Percentiles rank a stretch among this genome's conserved stretches.
Conservation (phyloP, 1,140 invertebrate species). For the Camponotus vicinus region DNA sequence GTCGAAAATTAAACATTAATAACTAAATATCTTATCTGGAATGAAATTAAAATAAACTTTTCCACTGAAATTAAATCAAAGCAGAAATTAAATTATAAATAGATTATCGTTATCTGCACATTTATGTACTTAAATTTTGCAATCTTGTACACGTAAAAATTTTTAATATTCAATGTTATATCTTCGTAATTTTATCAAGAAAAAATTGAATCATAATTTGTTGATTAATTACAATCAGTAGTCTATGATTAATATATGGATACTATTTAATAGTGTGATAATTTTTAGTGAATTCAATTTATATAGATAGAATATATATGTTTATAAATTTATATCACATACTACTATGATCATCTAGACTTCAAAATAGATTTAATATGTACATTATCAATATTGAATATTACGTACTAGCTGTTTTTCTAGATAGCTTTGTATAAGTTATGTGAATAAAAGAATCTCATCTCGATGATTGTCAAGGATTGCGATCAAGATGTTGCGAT, state of each 20-base stretch:
- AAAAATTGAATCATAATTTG: neutral
- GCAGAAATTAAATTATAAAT: neutral
- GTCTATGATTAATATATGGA: neutral
- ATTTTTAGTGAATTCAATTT: neutral
- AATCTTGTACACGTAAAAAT: neutral
- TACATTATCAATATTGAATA: neutral
- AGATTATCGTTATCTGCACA: neutral
- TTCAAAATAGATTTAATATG: neutral
- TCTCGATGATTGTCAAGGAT: neutral
- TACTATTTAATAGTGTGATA: neutral
- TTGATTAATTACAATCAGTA: neutral
- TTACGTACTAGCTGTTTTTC: neutral
- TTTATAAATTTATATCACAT: neutral
- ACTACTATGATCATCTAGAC: neutral
- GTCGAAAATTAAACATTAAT: neutral
- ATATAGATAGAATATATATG: neutral
- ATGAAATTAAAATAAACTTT: neutral
- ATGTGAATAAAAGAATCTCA: neutral
- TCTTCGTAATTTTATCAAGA: neutral
- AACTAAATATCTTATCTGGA: neutral
- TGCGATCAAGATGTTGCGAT: neutral
- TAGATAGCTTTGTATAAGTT: neutral
- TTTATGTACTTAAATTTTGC: neutral
- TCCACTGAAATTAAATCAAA: neutral
- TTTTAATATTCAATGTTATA: neutral